Evolutionary conservation across 2,888 invertebrate species (phyloP).

Genomic region (Eristalis tenax): DNA sequence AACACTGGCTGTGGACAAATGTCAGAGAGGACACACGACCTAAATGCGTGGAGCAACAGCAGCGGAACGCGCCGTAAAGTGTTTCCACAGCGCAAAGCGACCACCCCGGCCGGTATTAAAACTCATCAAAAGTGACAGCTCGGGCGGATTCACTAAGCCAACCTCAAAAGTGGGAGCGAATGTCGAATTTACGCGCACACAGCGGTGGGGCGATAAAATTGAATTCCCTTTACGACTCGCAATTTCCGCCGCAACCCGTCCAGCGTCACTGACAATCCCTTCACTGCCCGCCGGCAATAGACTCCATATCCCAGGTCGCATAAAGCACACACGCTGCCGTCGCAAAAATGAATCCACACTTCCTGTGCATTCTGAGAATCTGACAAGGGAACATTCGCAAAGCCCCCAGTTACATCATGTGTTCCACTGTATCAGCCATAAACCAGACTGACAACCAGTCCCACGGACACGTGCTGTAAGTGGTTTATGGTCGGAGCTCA

Average conservation of each 20-base stretch:
- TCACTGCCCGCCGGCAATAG: neutral
- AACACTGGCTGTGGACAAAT: neutral
- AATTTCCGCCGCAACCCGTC: neutral
- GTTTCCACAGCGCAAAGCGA: neutral
- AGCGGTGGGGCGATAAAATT: neutral
- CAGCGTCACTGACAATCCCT: neutral
- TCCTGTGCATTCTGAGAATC: neutral
- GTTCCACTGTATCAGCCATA: conserved; percentile 23
- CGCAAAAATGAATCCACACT: neutral
- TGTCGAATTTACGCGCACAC: neutral
- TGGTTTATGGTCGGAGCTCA: conserved; percentile 43
- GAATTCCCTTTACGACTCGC: neutral
- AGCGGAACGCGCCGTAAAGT: neutral
- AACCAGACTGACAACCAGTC: conserved; percentile 30
- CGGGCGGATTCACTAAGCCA: neutral
- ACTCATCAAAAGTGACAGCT: neutral
- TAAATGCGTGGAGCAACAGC: neutral
- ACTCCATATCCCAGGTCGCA: neutral
- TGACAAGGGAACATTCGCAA: conserved; percentile 17
- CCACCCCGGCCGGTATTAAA: neutral
- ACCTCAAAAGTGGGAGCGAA: neutral
- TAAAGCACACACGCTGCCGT: neutral
- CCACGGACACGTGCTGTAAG: conserved; percentile 44
- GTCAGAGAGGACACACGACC: neutral
- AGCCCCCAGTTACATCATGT: conserved; percentile 51